These are phyloP conservation scores for Capra hircus DNA, from an alignment of 2,113 vertebrate species.

Conservation along the genomic window DNA sequence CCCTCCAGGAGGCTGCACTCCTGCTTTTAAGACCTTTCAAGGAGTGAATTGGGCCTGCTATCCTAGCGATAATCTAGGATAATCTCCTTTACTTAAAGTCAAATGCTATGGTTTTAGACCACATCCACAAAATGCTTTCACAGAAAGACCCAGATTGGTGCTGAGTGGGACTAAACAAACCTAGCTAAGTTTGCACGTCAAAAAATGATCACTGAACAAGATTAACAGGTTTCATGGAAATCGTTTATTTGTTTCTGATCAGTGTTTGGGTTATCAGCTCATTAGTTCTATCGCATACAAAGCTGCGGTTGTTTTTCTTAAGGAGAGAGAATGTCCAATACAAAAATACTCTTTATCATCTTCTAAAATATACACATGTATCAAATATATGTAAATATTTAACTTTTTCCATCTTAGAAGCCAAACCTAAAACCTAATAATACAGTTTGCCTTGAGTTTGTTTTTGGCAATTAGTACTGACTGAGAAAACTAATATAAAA, in stretches of 20 bases:
- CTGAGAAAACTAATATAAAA: neutral
- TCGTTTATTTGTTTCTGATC: neutral
- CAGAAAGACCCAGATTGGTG: neutral
- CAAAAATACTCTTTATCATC: neutral
- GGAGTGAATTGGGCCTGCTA: neutral
- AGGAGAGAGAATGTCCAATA: neutral
- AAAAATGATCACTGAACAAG: neutral
- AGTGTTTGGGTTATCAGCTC: neutral
- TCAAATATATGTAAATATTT: neutral
- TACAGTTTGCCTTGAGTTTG: neutral
- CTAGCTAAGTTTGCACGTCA: neutral
- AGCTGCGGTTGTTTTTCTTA: neutral
- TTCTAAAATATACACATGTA: neutral
- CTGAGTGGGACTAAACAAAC: neutral
- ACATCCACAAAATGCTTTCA: neutral
- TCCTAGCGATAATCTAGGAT: neutral
- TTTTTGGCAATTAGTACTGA: neutral
- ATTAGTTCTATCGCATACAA: neutral
- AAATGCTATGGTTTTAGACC: neutral
- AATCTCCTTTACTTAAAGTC: neutral
- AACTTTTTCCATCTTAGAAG: slow-evolving; percentile 9
- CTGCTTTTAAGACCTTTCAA: neutral
- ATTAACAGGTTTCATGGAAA: neutral
- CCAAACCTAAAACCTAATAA: neutral
- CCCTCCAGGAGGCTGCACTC: neutral